Percentiles rank a stretch among this genome's conserved stretches.
Conservation (phyloP, 1,140 invertebrate genomes). For the Venustaconcha ellipsiformis region DNA sequence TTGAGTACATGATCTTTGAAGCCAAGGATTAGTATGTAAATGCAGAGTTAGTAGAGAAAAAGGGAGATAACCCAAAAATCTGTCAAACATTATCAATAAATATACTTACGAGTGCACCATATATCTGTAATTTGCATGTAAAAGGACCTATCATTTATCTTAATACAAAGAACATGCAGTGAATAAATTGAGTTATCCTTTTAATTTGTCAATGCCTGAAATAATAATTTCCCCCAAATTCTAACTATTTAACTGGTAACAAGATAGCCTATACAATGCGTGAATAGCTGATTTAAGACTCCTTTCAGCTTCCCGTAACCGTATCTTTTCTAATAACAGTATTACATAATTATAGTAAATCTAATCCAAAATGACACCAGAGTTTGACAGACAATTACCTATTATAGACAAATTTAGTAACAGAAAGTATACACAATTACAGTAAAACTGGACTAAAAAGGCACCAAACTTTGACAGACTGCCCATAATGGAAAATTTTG, state of each 20-base stretch:
- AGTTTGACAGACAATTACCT: too few relatives aligned
- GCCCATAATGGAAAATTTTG: too few relatives aligned
- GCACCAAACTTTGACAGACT: too few relatives aligned
- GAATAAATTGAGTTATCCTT: background rate
- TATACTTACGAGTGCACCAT: slow-evolving; percentile 35
- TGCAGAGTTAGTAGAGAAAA: slow-evolving; percentile 3
- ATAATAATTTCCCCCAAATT: background rate
- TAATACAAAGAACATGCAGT: background rate
- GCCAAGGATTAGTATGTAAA: background rate
- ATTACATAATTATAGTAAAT: too few relatives aligned
- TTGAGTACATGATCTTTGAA: background rate
- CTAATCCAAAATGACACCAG: too few relatives aligned
- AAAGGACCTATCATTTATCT: background rate
- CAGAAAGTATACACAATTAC: too few relatives aligned
- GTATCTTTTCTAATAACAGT: background rate
- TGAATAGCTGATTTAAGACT: too few relatives aligned
- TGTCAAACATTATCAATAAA: background rate
- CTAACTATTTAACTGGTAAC: background rate
- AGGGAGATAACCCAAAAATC: slow-evolving; percentile 1
- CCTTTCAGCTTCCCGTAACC: background rate
- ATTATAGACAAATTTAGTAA: too few relatives aligned
- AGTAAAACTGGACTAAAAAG: too few relatives aligned
- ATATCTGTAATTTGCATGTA: slow-evolving; percentile 25
- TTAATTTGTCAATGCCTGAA: background rate
- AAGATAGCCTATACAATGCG: background rate